These are phyloP conservation scores for Hippocampus abdominalis DNA, from an alignment of 2,113 vertebrate species.

Conservation along the genomic window DNA sequence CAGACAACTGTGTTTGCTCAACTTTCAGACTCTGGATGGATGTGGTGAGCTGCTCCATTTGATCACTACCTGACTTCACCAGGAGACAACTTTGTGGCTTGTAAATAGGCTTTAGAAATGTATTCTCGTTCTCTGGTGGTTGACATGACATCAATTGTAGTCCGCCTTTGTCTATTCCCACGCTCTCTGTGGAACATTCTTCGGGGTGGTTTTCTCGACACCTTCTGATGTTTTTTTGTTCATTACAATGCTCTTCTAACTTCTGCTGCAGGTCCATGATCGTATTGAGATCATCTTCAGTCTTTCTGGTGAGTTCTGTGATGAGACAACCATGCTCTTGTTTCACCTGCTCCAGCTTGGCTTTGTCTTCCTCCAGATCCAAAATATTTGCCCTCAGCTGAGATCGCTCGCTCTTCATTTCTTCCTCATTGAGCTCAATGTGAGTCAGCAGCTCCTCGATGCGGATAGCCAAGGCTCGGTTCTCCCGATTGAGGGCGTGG, in stretches of 20 bases:
- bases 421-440: constrained; percentile 38
- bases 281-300: constrained; percentile 58
- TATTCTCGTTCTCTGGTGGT: neutral
- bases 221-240: neutral
- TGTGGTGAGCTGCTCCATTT: constrained; percentile 22
- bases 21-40: constrained; percentile 44
- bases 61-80: constrained; percentile 22
- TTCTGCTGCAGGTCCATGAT: constrained; percentile 60
- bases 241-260: constrained; percentile 30
- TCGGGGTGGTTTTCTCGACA: constrained; percentile 12
- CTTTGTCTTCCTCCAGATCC: constrained; percentile 8
- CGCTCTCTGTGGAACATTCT: constrained; percentile 16
- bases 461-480: constrained; percentile 54
- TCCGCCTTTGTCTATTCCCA: constrained; percentile 17
- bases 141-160: constrained; percentile 1
- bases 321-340: constrained; percentile 36
- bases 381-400: constrained; percentile 14
- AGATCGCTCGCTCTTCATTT: constrained; percentile 19
- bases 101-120: constrained; percentile 12
- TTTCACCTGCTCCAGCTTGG: constrained; percentile 31
- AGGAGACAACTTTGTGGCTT: constrained; percentile 5
- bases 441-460: constrained; percentile 54
- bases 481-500: constrained; percentile 67
- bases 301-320: constrained; percentile 53
- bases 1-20: constrained; percentile 42